A percentile compares a stretch with the other conserved stretches of the same genome.
Evolutionary conservation across 1,140 invertebrate genomes (phyloP).

Genomic region (Aphis gossypii): DNA sequence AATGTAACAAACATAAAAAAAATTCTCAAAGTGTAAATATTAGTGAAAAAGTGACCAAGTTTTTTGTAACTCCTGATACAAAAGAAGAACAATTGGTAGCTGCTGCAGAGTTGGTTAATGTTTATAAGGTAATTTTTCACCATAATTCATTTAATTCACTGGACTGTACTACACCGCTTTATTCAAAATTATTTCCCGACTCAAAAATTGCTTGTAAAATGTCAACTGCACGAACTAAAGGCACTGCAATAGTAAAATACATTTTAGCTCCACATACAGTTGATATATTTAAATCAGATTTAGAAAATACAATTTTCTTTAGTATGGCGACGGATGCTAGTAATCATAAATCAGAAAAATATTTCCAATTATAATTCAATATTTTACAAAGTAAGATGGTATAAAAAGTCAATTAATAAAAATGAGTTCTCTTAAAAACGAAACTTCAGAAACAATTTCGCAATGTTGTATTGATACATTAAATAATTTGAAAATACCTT

Average conservation of each 20-base stretch:
- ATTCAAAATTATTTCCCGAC: not conserved
- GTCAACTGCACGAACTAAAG: not conserved
- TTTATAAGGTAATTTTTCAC: not conserved
- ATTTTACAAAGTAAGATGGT: not conserved
- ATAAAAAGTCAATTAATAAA: not conserved
- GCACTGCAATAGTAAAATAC: not conserved
- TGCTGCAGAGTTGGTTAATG: not conserved
- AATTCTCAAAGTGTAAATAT: not conserved
- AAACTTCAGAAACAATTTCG: not conserved
- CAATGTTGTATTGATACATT: not conserved
- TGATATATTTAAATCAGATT: not conserved
- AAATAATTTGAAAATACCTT: constrained; percentile 1
- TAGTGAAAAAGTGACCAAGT: not conserved
- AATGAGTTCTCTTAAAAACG: not conserved
- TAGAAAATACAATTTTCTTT: not conserved
- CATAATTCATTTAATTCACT: not conserved
- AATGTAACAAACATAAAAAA: not conserved
- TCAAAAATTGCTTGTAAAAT: not conserved
- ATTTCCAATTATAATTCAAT: constrained; percentile 16
- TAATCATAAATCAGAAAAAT: constrained; percentile 19
- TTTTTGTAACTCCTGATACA: constrained; percentile 1
- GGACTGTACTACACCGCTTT: not conserved
- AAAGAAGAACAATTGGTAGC: not conserved
- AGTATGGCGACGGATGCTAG: not conserved
- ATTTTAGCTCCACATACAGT: not conserved